Conservation (phyloP, 2,888 invertebrate species). For the Biston stratarius region DNA sequence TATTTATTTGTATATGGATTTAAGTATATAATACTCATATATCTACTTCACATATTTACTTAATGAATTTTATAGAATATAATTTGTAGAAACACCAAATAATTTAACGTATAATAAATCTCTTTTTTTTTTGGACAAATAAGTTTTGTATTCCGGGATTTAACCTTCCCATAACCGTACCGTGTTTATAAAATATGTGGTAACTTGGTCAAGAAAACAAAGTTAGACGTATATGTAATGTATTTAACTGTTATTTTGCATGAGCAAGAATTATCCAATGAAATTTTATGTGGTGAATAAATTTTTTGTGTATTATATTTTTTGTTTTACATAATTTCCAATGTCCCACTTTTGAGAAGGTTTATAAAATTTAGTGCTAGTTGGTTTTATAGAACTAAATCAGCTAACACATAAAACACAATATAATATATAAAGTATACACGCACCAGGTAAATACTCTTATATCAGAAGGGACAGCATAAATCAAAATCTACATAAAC, state of each 20-base stretch:
- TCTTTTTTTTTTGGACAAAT: slow-evolving; percentile 66
- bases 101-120: slow-evolving; percentile 55
- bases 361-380: too few relatives aligned
- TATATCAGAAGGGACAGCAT: too few relatives aligned
- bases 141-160: slow-evolving; percentile 83
- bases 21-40: slow-evolving; percentile 70
- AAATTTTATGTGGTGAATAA: slow-evolving; percentile 86
- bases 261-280: slow-evolving; percentile 74
- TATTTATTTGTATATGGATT: slow-evolving; percentile 38
- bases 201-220: slow-evolving; percentile 72
- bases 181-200: slow-evolving; percentile 78
- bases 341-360: neutral
- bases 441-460: too few relatives aligned
- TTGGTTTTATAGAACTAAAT: too few relatives aligned
- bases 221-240: slow-evolving; percentile 50
- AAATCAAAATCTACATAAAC: neutral
- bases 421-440: too few relatives aligned
- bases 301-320: slow-evolving; percentile 80
- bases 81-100: slow-evolving; percentile 78
- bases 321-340: slow-evolving; percentile 43
- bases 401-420: too few relatives aligned
- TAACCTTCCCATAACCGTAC: slow-evolving; percentile 83
- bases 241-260: slow-evolving; percentile 80
- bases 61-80: slow-evolving; percentile 56
- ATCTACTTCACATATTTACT: neutral